A percentile compares a stretch with the other conserved stretches of the same genome.
phyloP scores from a whole-genome alignment of 2,888 invertebrate species.

The Pimpla rufipes region DNA sequence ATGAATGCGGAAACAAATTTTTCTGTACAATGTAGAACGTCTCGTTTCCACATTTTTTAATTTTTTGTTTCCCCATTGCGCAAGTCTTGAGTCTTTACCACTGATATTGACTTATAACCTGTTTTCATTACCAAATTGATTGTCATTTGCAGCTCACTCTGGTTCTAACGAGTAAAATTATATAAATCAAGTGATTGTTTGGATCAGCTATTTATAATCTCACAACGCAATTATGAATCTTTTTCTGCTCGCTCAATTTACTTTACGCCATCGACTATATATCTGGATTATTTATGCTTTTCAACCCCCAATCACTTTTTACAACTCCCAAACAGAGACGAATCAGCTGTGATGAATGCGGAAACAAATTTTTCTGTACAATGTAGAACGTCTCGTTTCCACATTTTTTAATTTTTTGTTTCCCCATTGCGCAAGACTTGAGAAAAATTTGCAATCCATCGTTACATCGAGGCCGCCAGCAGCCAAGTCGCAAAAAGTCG shows the following conservation, averaged over 20 bases:
- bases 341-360: neutral
- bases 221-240: neutral
- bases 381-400: neutral
- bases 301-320: too few relatives aligned
- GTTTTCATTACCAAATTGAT: neutral
- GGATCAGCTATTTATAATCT: neutral
- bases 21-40: neutral
- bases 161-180: too few relatives aligned
- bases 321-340: too few relatives aligned
- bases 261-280: too few relatives aligned
- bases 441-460: conserved; percentile 16
- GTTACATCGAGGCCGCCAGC: conserved; percentile 18
- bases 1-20: neutral
- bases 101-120: neutral
- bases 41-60: neutral
- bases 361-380: neutral
- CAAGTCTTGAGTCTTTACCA: neutral
- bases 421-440: neutral
- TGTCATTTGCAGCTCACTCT: neutral
- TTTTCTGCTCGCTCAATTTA: too few relatives aligned
- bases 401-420: neutral
- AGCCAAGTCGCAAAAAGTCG: conserved; percentile 26
- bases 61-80: neutral
- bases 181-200: too few relatives aligned
- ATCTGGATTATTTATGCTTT: too few relatives aligned